Base-by-base conservation (phyloP, 2,113 vertebrate species). In the Pogonocichla stellata region DNA sequence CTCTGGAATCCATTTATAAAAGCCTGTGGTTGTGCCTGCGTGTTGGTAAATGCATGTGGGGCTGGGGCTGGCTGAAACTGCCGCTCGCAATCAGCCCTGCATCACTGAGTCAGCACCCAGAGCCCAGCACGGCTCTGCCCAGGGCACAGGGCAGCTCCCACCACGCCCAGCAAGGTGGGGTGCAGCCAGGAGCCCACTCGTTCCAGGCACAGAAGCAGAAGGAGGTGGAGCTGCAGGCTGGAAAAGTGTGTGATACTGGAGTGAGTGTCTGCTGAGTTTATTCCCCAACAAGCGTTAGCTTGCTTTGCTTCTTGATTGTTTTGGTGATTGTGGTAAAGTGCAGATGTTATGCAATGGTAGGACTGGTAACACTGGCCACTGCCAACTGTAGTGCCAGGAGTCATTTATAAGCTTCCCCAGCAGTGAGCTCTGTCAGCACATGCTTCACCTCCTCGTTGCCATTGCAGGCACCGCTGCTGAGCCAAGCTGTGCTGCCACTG, bases 121-220 rank as follows among this genome's bases (percentile, higher is more conserved):
- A 95, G 90, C 92, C 96, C 93, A 96, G 97, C 95, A 90, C 90
- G 92, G 95, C 97, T 92, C 96, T 97, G 96, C 96, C 96, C 94
- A 96, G 91, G 97, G 95, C 78, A 78, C 78, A 33, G 61, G 85
- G 89, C 60, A 92, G 95, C 86, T 88, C 97, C 74, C 88, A 92
- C 94, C 94, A 83, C 96, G 53, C 97, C 97, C 90, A 25, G 53
- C 45, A 96, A 97, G 97, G 96, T 96, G 90, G 90, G 70, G 56
- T 42, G 40, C 78, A 2, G 81, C 6, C 81, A 70, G 86, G 80
- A 91, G 67, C 67, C 71, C 90, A 82, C 53, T 69, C 40, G 24
- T 91, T 74, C n/a, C 60, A 36, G 78, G 83, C 65, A 65, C 34
- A 66, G 51, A 54, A 48, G 47, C 48, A 43, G 36, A 33, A 43